These are phyloP conservation scores for Meganola albula DNA, from an alignment of 2,888 invertebrate species.

Conservation along the genomic window DNA sequence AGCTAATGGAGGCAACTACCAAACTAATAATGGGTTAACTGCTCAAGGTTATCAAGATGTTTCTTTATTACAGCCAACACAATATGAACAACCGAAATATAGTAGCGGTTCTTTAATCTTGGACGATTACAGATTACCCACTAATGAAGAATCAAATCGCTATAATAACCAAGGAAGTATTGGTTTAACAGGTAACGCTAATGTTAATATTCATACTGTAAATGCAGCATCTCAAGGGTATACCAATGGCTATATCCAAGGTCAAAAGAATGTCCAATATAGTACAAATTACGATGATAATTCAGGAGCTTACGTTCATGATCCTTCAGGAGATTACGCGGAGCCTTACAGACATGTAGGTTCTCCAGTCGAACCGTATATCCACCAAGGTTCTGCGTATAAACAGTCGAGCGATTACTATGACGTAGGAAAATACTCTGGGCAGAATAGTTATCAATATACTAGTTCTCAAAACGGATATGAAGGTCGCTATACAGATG, in stretches of 20 bases:
- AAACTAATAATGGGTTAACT: conserved; percentile 14
- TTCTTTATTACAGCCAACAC: conserved; percentile 48
- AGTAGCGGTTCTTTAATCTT: conserved; percentile 63
- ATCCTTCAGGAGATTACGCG: conserved; percentile 64
- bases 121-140: conserved; percentile 63
- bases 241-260: conserved; percentile 10
- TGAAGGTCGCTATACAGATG: conserved; percentile 22
- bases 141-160: conserved; percentile 32
- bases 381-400: conserved; percentile 47
- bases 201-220: too few species aligned
- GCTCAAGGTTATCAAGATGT: neutral
- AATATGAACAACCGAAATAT: conserved; percentile 49
- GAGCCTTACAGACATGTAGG: conserved; percentile 62
- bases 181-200: conserved; percentile 6
- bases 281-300: conserved; percentile 40
- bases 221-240: conserved; percentile 13
- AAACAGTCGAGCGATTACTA: conserved; percentile 46
- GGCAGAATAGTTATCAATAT: conserved; percentile 1
- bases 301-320: conserved; percentile 68
- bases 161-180: conserved; percentile 15
- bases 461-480: conserved; percentile 8
- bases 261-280: conserved; percentile 30
- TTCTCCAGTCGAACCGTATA: conserved; percentile 53
- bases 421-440: conserved; percentile 35
- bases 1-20: conserved; percentile 29